Percentiles rank a stretch among this genome's conserved stretches.
These are phyloP conservation scores for Ceratitis capitata DNA, from an alignment of 1,140 invertebrate species.

Conservation along the genomic window DNA sequence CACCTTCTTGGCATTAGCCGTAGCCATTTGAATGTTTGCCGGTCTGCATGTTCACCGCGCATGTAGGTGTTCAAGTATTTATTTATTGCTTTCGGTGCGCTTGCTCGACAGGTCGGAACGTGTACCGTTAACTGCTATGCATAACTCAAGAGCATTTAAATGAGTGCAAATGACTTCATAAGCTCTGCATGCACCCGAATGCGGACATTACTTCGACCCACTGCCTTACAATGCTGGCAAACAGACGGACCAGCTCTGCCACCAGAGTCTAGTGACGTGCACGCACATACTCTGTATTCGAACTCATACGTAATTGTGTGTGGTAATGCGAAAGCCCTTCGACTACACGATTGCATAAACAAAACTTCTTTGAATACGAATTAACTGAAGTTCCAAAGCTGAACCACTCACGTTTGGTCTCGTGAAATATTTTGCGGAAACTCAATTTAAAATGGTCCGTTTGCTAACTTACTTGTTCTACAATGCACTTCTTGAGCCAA, in stretches of 20 bases:
- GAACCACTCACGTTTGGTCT: too few species aligned
- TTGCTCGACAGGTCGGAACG: background rate
- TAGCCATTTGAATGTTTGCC: background rate
- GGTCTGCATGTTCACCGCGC: background rate
- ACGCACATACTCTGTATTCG: too few species aligned
- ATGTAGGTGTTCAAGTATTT: background rate
- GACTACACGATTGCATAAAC: too few species aligned
- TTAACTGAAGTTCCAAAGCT: too few species aligned
- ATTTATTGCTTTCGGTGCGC: background rate
- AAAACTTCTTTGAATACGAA: too few species aligned
- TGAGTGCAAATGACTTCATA: constrained; percentile 2
- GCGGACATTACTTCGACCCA: constrained; percentile 34
- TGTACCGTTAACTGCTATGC: background rate
- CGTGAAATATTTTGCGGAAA: too few species aligned
- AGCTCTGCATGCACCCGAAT: background rate
- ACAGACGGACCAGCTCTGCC: background rate
- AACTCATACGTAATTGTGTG: too few species aligned
- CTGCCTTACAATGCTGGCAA: background rate
- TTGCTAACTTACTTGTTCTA: too few species aligned
- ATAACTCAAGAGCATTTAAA: background rate
- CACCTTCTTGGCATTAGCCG: constrained; percentile 22
- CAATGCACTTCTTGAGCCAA: background rate
- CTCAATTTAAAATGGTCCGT: too few species aligned
- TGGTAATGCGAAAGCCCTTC: too few species aligned
- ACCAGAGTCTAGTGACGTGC: background rate